A percentile compares a stretch with the other conserved stretches of the same genome.
Conservation (phyloP, 53 echinoderm and acorn worm genomes). For the Temnopleurus reevesii region DNA sequence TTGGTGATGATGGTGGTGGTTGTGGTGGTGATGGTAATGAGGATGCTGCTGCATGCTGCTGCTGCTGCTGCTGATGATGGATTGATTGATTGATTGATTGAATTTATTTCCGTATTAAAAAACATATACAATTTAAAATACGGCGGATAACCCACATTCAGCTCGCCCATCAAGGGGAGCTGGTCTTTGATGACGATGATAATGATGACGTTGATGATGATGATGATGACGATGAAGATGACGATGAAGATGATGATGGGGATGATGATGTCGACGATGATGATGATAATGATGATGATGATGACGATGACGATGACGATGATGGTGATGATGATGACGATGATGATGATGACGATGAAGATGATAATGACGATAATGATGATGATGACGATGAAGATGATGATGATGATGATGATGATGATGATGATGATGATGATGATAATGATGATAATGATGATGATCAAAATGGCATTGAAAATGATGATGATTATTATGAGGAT, state of each 20-base stretch:
- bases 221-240: background rate
- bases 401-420: background rate
- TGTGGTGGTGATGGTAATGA: background rate
- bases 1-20: background rate
- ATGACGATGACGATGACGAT: background rate
- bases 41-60: background rate
- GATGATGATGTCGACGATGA: background rate
- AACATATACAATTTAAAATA: too few relatives aligned
- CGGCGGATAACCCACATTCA: too few relatives aligned
- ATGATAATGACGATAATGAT: slow-evolving; percentile 1
- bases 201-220: too few relatives aligned
- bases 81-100: too few relatives aligned
- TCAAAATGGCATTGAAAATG: background rate
- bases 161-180: too few relatives aligned
- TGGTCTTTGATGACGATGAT: too few relatives aligned
- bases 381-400: background rate
- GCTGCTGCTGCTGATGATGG: slow-evolving; percentile 7
- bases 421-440: background rate
- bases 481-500: background rate
- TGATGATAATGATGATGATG: background rate
- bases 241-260: background rate
- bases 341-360: slow-evolving; percentile 8
- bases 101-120: too few relatives aligned
- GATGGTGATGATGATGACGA: background rate
- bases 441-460: background rate